phyloP scores from a whole-genome alignment of 92 coral and sea anemone species.

The Porites cylindrica region DNA sequence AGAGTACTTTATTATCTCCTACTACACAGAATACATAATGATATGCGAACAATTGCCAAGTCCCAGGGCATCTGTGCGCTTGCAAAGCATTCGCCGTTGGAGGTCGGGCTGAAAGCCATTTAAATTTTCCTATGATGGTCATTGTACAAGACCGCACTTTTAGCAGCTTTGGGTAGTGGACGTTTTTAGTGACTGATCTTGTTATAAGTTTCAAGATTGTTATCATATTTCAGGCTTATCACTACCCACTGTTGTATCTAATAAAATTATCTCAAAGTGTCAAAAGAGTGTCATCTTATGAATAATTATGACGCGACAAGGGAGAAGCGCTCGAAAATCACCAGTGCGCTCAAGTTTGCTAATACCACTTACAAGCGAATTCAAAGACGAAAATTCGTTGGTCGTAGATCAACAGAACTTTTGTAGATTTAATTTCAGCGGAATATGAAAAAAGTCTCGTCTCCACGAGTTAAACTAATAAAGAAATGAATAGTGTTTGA shows the following conservation, averaged over 20 bases:
- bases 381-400: not conserved
- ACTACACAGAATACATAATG: slow-evolving; percentile 45
- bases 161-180: not conserved
- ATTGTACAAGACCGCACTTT: not conserved
- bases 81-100: slow-evolving; percentile 38
- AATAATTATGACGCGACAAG: slow-evolving; percentile 62
- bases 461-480: slow-evolving; percentile 73
- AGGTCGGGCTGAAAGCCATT: slow-evolving; percentile 13
- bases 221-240: slow-evolving; percentile 69
- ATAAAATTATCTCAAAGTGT: slow-evolving; percentile 86
- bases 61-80: slow-evolving; percentile 30
- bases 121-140: not conserved
- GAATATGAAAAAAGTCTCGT: slow-evolving; percentile 31
- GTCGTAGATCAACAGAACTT: not conserved
- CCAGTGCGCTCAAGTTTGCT: slow-evolving; percentile 6
- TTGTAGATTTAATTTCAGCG: not conserved
- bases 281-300: slow-evolving; percentile 77
- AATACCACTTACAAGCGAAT: not conserved
- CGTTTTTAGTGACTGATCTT: slow-evolving; percentile 30
- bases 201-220: slow-evolving; percentile 67
- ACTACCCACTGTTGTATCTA: slow-evolving; percentile 80
- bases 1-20: slow-evolving; percentile 46
- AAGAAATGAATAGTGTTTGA: slow-evolving; percentile 75
- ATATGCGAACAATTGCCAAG: slow-evolving; percentile 29
- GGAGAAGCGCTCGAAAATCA: slow-evolving; percentile 44